Percentiles rank a stretch among this genome's conserved stretches.
These are phyloP conservation scores for Epiperipatus broadwayi DNA, from an alignment of 2,888 invertebrate genomes.

Conservation along the genomic window DNA sequence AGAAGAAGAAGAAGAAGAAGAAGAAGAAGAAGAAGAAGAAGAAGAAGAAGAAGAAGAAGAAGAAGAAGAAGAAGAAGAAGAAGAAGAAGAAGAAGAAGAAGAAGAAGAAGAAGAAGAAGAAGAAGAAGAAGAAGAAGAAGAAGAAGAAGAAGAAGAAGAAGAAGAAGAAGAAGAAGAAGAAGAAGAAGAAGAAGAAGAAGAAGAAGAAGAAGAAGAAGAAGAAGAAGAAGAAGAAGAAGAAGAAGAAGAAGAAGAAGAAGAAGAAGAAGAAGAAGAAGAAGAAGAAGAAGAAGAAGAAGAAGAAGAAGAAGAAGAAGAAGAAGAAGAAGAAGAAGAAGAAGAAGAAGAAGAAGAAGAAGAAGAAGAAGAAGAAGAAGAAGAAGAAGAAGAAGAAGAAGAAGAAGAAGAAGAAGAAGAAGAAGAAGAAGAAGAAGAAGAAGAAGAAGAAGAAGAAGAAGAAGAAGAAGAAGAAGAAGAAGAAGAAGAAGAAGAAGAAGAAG, in stretches of 20 bases:
- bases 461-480: constrained; percentile 9
- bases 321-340: constrained; percentile 9
- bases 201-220: constrained; percentile 9
- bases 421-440: constrained; percentile 9
- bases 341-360: constrained; percentile 9
- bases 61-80: constrained; percentile 9
- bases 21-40: constrained; percentile 9
- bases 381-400: constrained; percentile 9
- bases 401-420: constrained; percentile 9
- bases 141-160: constrained; percentile 9
- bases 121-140: constrained; percentile 9
- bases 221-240: constrained; percentile 9
- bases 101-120: constrained; percentile 9
- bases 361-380: constrained; percentile 9
- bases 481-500: constrained; percentile 9
- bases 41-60: constrained; percentile 9
- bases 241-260: constrained; percentile 9
- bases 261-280: constrained; percentile 9
- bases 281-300: constrained; percentile 9
- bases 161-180: constrained; percentile 9
- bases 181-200: constrained; percentile 9
- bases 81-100: constrained; percentile 9
- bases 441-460: constrained; percentile 9
- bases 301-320: constrained; percentile 9
- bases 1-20: constrained; percentile 9